Conservation (phyloP, 2,888 invertebrate species). For the Zaprionus lineosus region DNA sequence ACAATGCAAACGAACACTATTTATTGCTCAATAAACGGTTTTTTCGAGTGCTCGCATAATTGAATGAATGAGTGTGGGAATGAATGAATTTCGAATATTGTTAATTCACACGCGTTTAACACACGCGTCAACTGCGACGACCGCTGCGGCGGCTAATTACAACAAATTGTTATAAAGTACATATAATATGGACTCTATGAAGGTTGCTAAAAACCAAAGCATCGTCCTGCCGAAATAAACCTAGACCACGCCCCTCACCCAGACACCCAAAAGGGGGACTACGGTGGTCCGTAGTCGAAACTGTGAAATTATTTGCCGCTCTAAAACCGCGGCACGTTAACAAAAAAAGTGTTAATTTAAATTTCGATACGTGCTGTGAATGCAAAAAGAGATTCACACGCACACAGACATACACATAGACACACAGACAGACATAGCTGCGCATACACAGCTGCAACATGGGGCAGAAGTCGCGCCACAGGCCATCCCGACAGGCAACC, state of each 20-base stretch:
- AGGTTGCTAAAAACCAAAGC: too few species aligned
- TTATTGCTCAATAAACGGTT: constrained; percentile 28
- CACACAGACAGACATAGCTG: too few species aligned
- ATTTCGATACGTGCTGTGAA: constrained; percentile 78
- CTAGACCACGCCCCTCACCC: too few species aligned
- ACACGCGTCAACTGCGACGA: constrained; percentile 2
- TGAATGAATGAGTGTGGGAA: constrained; percentile 13
- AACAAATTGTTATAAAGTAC: constrained; percentile 40
- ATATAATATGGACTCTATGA: neutral
- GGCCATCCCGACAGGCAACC: constrained; percentile 9
- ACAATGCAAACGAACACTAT: constrained; percentile 31
- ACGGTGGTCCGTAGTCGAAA: too few species aligned
- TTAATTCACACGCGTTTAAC: constrained; percentile 17
- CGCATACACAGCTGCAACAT: constrained; percentile 8
- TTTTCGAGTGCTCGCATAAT: neutral
- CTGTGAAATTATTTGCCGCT: constrained; percentile 43
- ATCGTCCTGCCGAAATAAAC: too few species aligned
- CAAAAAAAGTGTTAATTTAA: constrained; percentile 81
- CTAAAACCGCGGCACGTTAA: constrained; percentile 76
- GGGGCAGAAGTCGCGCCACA: constrained; percentile 17
- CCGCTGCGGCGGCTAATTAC: constrained; percentile 65
- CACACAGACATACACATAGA: too few species aligned
- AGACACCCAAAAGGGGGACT: too few species aligned
- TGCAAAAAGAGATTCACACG: constrained; percentile 46
- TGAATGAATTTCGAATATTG: constrained; percentile 18